Base-by-base conservation (phyloP, 1,140 invertebrate genomes). In the Macrobrachium rosenbergii region DNA sequence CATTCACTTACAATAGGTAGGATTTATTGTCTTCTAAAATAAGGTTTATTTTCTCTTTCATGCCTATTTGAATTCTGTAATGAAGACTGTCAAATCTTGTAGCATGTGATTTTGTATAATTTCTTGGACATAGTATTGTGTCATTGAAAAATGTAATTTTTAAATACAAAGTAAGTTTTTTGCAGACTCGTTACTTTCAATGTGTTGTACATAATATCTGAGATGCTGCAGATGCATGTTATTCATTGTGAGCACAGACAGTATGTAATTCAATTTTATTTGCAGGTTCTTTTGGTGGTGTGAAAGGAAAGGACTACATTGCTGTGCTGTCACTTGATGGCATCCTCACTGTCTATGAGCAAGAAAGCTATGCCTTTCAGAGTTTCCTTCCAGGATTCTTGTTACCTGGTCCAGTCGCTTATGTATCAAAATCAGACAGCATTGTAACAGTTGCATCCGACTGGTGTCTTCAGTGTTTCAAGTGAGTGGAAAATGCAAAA, bases 251-350 rank as follows among this genome's bases (percentile, higher is more conserved):
- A 52, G 52, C 52, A 52, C 7, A 37, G 28, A 37, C 28, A 37
- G 1, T 37, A 52, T 52, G 7, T 52, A 8, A 59, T 78, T 59
- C 37, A 23, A 52, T 58, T 80, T 76, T 83, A 94, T 94, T n/a
- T 92, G 94, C 76, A 89, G 97, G 97, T 28, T 93, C 95, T 1
- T 98, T 98, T 93, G 97, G 97, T 1, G 95, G 94, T 58, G 94
- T 95, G 7, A 94, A 92, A 94, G 92, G 93, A 91, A 90, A 89
- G 64, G 79, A 89, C 92, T 96, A 97, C 90, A 93, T 98, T 60
- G 97, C 96, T 91, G 94, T 98, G 5, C 96, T 97, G 91, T 95
- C 95, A 28, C 91, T 98, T 77, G 97, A 98, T 92, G 96, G 97
- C 1, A 94, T 95, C 21, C 91, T 98, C 2, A 94, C 94, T 62